Base-by-base conservation (phyloP, 2,113 vertebrate genomes). In the Puma concolor region DNA sequence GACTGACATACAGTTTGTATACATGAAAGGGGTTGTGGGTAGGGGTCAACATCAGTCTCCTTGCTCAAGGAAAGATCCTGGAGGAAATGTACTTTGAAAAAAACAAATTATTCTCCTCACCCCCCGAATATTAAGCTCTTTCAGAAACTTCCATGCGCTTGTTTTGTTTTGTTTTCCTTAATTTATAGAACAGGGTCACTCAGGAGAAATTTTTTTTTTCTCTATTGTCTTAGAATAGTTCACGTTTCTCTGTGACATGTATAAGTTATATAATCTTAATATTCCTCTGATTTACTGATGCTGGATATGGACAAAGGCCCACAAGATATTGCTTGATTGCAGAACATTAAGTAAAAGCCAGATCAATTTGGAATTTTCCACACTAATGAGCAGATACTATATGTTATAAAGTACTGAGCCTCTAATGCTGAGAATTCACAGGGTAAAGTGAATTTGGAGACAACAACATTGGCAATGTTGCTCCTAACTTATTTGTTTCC, bases 321-420 rank as follows among this genome's bases (percentile, higher is more conserved):
- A n/a, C 14, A 63, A 64, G 38, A 67, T 88, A 66, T 31, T 48
- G 12, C 48, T 69, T 50, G 4, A 23, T n/a, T 94, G 1, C 0
- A 87, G 92, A 93, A 72, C 54, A 81, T 84, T 38, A 87, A 80
- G 63, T 72, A 67, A 98, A 93, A 38, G 13, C 31, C 66, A 88
- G 31, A 74, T 84, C 83, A 63, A 54, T 19, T 48, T 95, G 67
- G 9, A 54, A 80, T 84, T 60, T 84, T 50, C 36, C 38, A 81
- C 1, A 64, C n/a, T 74, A 54, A 41, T 83, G 44, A 88, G 5
- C 23, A 80, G 64, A 52, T 41, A 48, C 21, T n/a, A 17, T 83
- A 2, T 66, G 17, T 36, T 83, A 10, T 82, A 64, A 92, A 95
- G 84, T 54, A 79, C 15, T 52, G n/a, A 94, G 2, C 0, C 38